Evolutionary conservation across 2,113 vertebrate genomes (phyloP), one percentile per base, ranked within the genome.

Genomic region (Typhlomys cinereus): DNA sequence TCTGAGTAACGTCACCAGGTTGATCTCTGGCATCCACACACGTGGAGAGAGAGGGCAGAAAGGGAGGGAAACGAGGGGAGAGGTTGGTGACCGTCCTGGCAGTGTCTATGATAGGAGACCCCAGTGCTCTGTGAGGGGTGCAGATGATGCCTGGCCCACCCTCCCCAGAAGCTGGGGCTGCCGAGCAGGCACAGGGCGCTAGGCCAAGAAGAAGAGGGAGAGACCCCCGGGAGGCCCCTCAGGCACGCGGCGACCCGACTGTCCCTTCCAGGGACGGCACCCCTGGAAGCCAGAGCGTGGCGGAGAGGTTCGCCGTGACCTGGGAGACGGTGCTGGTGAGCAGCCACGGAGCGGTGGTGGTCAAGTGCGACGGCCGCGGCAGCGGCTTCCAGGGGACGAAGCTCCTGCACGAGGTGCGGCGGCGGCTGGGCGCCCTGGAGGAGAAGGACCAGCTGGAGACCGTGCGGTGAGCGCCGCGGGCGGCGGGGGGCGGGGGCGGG

Each of bases 311-410:
- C 31, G 95, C 98, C 76, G 94, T 99, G 96, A 98, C 98, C 89
- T 99, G 99, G 99, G 97, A 98, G 41, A 99, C 99, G 0, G 99
- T 98, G 46, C 97, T 99, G 98, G 99, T 99, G 97, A 99, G 99
- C 98, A 98, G 98, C 91, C 99, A 99, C 15, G 98, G 98, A 0
- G 98, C 98, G 31, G 97, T 99, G 0, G 98, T 98, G 95, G 96
- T 99, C 36, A 98, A 98, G 18, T 99, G 99, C 0, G 99, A 99
- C 0, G 99, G 99, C 0, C 98, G 99, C 0, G 99, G 99, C 88
- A 99, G 99, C 0, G 99, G 99, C 81, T 99, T 99, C 97, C 99
- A 98, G 92, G 99, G 99, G 0, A 99, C 99, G 82, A 99, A 99
- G 92, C 96, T 99, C 5, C 97, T 99, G 85, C 99, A 99, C 1